Evolutionary conservation across 2,888 invertebrate genomes (phyloP), one percentile per base, ranked within the genome.

Genomic region (Amiota minor): DNA sequence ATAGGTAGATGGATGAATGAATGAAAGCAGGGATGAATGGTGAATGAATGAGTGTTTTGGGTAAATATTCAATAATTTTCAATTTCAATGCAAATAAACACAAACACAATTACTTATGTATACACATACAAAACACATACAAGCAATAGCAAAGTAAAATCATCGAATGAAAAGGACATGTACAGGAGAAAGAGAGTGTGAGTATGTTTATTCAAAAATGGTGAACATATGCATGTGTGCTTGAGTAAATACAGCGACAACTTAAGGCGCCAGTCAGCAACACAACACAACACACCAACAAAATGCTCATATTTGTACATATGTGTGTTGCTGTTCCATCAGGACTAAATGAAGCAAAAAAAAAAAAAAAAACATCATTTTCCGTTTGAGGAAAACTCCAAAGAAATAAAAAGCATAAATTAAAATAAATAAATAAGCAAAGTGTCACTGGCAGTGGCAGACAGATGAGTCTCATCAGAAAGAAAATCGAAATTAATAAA

Each of bases 21-120:
- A n/a, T n/a, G n/a, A n/a, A n/a, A n/a, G n/a, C n/a, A n/a, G n/a
- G n/a, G 35, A 35, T 35, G 35, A 8, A 35, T 35, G 35, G 6
- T 35, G 35, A 35, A 12, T 53, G 11, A n/a, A 12, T 53, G 53
- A 16, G 16, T 53, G 53, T n/a, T 53, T 53, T 59, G 59, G 12
- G 20, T 59, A 59, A 59, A 59, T 59, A 61, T 50, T 55, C 65
- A 69, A 77, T 77, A 77, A 76, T 77, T 77, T 77, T 75, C 77
- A 77, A 77, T 77, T 77, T 77, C 74, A 78, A 77, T 77, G 71
- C 76, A 76, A 76, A 76, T 49, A 67, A 49, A 67, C 20, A 59
- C 59, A 59, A 67, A 67, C 20, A 67, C 47, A 67, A 49, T 49
- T 67, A 67, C 20, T 12, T 20, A 49, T 35, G 35, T 35, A 35